Conservation (phyloP, 2,113 vertebrate species). For the Ornithorhynchus anatinus region DNA sequence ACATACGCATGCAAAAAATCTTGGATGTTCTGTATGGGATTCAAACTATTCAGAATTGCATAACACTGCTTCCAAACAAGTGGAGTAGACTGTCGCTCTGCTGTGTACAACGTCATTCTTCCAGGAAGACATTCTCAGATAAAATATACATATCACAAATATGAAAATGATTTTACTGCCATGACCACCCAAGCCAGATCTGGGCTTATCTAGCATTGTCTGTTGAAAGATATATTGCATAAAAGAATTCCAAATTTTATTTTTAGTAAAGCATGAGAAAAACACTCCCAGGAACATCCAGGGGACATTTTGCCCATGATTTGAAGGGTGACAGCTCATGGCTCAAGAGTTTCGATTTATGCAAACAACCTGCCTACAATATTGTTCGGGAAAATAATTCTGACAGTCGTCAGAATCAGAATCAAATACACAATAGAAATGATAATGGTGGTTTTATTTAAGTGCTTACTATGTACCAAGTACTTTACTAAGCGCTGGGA, state of each 20-base stretch:
- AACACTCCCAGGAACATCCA: slow-evolving; percentile 2
- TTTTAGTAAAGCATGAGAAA: slow-evolving; percentile 48
- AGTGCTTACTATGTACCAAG: too few species aligned
- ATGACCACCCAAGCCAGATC: neutral
- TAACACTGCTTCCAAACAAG: slow-evolving; percentile 11
- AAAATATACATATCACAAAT: slow-evolving; percentile 29
- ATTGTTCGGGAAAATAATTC: slow-evolving; percentile 13
- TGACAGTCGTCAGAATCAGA: neutral
- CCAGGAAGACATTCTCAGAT: slow-evolving; percentile 26
- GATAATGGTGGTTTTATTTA: too few species aligned
- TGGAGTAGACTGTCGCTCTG: slow-evolving; percentile 1
- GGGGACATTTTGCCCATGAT: slow-evolving; percentile 15
- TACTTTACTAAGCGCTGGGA: too few species aligned
- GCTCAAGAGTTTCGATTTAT: slow-evolving; percentile 8
- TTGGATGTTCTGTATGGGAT: slow-evolving; percentile 17
- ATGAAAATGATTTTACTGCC: slow-evolving; percentile 24
- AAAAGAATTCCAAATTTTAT: slow-evolving; percentile 48
- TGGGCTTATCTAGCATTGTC: slow-evolving; percentile 40
- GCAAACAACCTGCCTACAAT: neutral
- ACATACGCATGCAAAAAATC: too few species aligned
- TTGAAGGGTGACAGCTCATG: slow-evolving; percentile 13
- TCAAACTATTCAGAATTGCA: slow-evolving; percentile 28
- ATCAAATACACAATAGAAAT: too few species aligned
- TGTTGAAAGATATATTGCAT: slow-evolving; percentile 26
- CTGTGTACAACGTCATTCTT: slow-evolving; percentile 22